Conservation (phyloP, 2,888 invertebrate species). For the Cataglyphis rosenhaueri region DNA sequence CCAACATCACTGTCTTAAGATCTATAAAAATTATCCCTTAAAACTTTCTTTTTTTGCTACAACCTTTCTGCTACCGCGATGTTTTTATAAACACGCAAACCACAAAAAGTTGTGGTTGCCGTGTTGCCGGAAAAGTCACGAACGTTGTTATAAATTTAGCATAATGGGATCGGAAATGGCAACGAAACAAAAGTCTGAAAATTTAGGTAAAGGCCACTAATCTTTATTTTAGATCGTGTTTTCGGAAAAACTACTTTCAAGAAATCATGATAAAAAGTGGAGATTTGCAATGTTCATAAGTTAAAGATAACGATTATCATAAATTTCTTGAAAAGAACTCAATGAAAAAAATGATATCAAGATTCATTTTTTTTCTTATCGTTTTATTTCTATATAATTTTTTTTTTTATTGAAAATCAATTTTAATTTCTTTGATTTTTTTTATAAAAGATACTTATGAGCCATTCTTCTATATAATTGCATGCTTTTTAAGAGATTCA, state of each 20-base stretch:
- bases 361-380: background rate
- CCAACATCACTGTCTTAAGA: background rate
- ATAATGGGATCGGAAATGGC: conserved; percentile 34
- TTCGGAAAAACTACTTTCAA: conserved; percentile 43
- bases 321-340: background rate
- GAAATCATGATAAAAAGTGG: conserved; percentile 15
- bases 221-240: conserved; percentile 4
- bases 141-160: conserved; percentile 21
- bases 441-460: background rate
- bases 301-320: background rate
- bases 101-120: conserved; percentile 79
- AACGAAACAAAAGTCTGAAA: conserved; percentile 58
- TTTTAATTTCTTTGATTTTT: background rate
- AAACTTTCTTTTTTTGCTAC: conserved; percentile 7
- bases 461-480: background rate
- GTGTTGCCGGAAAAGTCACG: conserved; percentile 78
- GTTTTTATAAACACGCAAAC: conserved; percentile 23
- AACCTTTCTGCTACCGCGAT: conserved; percentile 3
- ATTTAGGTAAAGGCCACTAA: conserved; percentile 68
- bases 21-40: conserved; percentile 18
- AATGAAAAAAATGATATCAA: background rate
- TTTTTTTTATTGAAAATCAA: background rate
- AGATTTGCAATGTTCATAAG: background rate
- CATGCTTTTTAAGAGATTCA: background rate
- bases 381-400: background rate